phyloP scores from a whole-genome alignment of 2,888 invertebrate genomes.

The Dendrolimus pini region DNA sequence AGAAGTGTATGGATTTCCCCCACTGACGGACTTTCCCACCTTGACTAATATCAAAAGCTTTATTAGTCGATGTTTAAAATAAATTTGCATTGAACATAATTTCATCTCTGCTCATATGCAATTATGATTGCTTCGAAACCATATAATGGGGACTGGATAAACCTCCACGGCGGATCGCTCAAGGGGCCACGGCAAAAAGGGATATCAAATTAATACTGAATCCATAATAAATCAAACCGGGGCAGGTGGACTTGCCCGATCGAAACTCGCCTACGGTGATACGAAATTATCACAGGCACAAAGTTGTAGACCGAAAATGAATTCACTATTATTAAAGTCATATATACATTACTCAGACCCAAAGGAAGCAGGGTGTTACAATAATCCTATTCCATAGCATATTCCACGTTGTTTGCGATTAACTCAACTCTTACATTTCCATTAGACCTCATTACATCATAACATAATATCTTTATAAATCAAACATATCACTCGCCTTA shows the following conservation, averaged over 20 bases:
- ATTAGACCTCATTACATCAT: no score
- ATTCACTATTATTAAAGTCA: constrained; percentile 15
- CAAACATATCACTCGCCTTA: no score
- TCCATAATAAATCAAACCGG: constrained; percentile 73
- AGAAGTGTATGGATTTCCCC: no score
- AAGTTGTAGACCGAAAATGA: constrained; percentile 23
- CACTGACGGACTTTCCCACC: no score
- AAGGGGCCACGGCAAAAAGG: constrained; percentile 72
- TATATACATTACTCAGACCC: no score
- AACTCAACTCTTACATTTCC: no score
- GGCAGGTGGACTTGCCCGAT: constrained; percentile 70
- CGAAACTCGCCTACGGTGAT: constrained; percentile 68
- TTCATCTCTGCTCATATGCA: constrained; percentile 68
- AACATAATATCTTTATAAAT: no score
- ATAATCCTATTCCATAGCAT: no score
- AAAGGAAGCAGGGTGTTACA: no score
- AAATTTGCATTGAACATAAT: constrained; percentile 51
- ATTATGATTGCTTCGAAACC: constrained; percentile 69
- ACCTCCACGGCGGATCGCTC: constrained; percentile 63
- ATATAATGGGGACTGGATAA: constrained; percentile 65
- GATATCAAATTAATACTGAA: constrained; percentile 77
- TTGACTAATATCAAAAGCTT: background rate
- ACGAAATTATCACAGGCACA: constrained; percentile 58
- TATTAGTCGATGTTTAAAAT: constrained; percentile 16
- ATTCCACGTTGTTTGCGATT: no score